Conservation (phyloP, 1,140 invertebrate genomes). For the Rhizoglyphus robini region DNA sequence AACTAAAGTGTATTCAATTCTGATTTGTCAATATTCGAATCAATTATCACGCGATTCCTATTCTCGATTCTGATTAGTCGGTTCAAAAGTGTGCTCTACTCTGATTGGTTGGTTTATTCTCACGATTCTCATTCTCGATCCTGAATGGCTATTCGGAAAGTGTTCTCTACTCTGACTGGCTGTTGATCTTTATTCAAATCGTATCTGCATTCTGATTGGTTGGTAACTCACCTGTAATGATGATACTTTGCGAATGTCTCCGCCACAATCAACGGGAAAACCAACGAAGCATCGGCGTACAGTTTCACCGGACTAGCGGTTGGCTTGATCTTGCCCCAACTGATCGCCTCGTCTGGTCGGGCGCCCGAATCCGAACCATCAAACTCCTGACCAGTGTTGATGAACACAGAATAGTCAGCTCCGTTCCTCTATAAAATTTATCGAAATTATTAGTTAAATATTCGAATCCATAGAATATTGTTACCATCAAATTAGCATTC, state of each 20-base stretch:
- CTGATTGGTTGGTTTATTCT: too few relatives aligned
- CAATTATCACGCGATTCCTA: too few relatives aligned
- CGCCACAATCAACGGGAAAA: constrained; percentile 86
- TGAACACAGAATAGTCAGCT: constrained; percentile 87
- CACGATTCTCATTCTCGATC: too few relatives aligned
- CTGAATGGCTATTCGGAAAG: too few relatives aligned
- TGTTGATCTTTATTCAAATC: too few relatives aligned
- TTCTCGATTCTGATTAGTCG: too few relatives aligned
- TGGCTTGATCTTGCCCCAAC: constrained; percentile 92
- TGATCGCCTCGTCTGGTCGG: constrained; percentile 90
- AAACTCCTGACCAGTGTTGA: constrained; percentile 95
- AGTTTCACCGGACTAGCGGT: constrained; percentile 85
- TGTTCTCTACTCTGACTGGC: too few relatives aligned
- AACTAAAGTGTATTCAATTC: too few relatives aligned
- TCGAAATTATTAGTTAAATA: constrained; percentile 28
- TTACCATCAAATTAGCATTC: constrained; percentile 88
- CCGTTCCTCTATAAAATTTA: constrained; percentile 63
- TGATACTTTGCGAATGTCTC: constrained; percentile 71
- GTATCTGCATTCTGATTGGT: neutral
- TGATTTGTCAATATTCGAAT: too few relatives aligned
- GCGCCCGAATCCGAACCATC: constrained; percentile 98
- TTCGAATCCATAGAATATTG: constrained; percentile 18
- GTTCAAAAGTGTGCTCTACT: too few relatives aligned
- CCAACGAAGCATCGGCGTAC: constrained; percentile 83
- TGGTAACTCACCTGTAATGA: constrained; percentile 17